Evolutionary conservation across 2,888 invertebrate species (phyloP).

Genomic region (Tachina lurida): DNA sequence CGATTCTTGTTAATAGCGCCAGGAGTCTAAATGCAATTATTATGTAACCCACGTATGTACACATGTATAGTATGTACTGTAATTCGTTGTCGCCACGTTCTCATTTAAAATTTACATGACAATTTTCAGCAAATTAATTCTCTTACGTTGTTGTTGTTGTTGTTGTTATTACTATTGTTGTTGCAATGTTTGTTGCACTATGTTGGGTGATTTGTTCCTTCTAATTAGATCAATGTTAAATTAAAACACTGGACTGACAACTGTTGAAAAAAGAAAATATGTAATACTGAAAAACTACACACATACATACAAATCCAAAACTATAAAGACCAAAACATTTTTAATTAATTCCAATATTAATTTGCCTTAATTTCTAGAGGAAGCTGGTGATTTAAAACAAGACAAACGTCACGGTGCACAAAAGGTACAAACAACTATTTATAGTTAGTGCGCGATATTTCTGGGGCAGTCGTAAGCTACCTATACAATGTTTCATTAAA

Average conservation of each 20-base stretch:
- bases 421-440: neutral
- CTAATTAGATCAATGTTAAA: conserved; percentile 70
- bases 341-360: conserved; percentile 67
- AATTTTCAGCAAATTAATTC: conserved; percentile 62
- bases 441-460: neutral
- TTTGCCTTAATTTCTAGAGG: conserved; percentile 68
- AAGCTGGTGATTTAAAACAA: conserved; percentile 66
- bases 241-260: conserved; percentile 43
- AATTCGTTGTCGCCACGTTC: conserved; percentile 49
- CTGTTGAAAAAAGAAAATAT: conserved; percentile 8
- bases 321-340: conserved; percentile 32
- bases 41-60: conserved; percentile 48
- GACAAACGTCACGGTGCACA: conserved; percentile 43
- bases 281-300: neutral
- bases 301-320: conserved; percentile 12
- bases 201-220: conserved; percentile 47
- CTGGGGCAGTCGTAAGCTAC: neutral
- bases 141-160: conserved; percentile 21
- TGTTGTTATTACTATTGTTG: neutral
- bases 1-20: conserved; percentile 8
- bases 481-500: neutral
- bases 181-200: neutral
- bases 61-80: conserved; percentile 1
- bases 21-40: conserved; percentile 31
- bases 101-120: conserved; percentile 63